These are phyloP conservation scores for Aegotheles bennettii DNA, from an alignment of 2,113 vertebrate genomes.

Conservation along the genomic window DNA sequence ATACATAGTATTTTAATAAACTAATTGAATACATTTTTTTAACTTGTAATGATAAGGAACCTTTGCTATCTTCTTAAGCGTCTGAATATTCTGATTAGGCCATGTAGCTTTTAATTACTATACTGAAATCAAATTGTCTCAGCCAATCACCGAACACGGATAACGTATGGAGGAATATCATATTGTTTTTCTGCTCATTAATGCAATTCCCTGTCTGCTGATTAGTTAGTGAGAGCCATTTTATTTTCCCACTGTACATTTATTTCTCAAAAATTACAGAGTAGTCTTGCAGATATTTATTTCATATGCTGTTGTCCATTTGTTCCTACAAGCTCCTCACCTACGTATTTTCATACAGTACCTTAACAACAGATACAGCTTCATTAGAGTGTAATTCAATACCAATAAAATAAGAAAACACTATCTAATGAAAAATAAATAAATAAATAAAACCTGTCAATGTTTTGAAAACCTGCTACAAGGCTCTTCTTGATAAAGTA, in stretches of 20 bases:
- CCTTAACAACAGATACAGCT: neutral
- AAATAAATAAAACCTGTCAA: neutral
- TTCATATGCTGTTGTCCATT: neutral
- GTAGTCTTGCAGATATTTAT: neutral
- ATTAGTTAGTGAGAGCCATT: neutral
- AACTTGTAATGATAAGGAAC: slow-evolving; percentile 3
- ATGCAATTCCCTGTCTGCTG: neutral
- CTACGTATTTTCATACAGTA: neutral
- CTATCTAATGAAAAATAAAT: neutral
- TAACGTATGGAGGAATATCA: neutral
- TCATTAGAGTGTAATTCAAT: neutral
- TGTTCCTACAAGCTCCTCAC: neutral
- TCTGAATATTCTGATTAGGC: slow-evolving; percentile 29
- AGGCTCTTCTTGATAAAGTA: neutral
- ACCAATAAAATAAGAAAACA: neutral
- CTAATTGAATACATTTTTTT: slow-evolving; percentile 52
- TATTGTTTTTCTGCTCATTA: neutral
- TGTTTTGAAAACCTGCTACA: neutral
- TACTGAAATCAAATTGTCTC: slow-evolving; percentile 20
- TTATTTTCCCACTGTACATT: neutral
- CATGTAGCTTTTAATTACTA: slow-evolving; percentile 53
- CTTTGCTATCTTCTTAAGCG: slow-evolving; percentile 37
- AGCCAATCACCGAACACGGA: slow-evolving; percentile 16
- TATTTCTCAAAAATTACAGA: neutral
- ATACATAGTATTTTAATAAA: neutral